Base-by-base conservation (phyloP, 2,797 vertebrate genomes). In the Arrhamphus sclerolepis region DNA sequence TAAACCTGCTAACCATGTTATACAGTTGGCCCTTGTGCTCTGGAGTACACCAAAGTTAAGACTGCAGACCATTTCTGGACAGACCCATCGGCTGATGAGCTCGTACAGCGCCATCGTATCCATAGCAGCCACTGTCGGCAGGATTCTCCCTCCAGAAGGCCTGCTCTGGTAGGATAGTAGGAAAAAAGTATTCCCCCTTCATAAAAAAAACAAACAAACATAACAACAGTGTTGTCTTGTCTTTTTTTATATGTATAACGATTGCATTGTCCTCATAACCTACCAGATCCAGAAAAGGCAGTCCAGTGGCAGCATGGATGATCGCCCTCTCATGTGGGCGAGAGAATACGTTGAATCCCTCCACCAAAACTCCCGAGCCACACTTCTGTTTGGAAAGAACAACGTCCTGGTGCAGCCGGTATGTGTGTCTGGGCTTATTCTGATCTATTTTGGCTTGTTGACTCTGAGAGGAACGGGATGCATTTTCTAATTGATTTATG, bases 51-150 rank as follows among this genome's bases (percentile, higher is more conserved):
- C 0, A 98, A 97, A 92, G 97, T 98, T 83, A 99, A 99, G 91
- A 98, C 97, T 0, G 95, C 98, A 0, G 96, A 99, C 69, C 97
- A 99, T 84, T 99, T 98, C 92, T 99, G 98, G 98, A 99, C 97
- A 0, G 97, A 99, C 65, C 98, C 97, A 0, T 99, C 97, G 0
- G 98, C 98, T 0, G 97, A 99, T 0, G 97, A 99, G 83, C 93
- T 99, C 0, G 96, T 99, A 0, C 97, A 98, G 87, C 92, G 97
- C 50, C 98, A 99, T 75, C 95, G 98, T 2, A 99, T 99, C 80
- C 98, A 99, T 83, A 95, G 97, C 42, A 94, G 95, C 0, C 94
- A 96, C 78, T 95, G 95, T 64, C 91, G 97, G 3, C 97, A 98
- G 85, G 98, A 99, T 66, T 99, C 97, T 0, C 97, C 97, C 58